phyloP scores from a whole-genome alignment of 1,140 invertebrate species.

The Lineus longissimus region DNA sequence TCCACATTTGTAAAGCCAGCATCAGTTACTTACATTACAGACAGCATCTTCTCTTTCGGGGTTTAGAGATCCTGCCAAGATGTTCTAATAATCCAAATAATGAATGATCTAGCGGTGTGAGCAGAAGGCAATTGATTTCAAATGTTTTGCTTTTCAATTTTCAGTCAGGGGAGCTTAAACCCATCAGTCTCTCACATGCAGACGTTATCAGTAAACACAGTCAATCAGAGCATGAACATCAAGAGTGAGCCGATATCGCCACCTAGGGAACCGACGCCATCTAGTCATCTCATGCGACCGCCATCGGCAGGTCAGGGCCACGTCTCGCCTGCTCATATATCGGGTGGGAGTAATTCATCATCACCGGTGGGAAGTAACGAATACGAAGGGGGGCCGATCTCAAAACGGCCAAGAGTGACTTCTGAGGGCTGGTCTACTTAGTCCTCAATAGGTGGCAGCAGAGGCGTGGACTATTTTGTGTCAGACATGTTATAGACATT shows the following conservation, averaged over 20 bases:
- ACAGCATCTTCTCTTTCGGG: too few relatives aligned
- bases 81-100: too few relatives aligned
- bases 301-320: constrained; percentile 34
- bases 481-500: too few relatives aligned
- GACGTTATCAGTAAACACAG: constrained; percentile 70
- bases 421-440: constrained; percentile 2
- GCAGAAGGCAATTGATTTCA: too few relatives aligned
- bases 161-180: too few relatives aligned
- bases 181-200: constrained; percentile 28
- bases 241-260: constrained; percentile 93
- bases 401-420: background rate
- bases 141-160: too few relatives aligned
- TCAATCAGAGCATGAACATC: constrained; percentile 77
- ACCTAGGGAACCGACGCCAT: constrained; percentile 63
- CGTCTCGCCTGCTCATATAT: constrained; percentile 24
- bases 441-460: background rate
- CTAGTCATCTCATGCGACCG: constrained; percentile 40
- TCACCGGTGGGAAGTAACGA: constrained; percentile 28
- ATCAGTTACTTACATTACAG: too few relatives aligned
- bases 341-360: constrained; percentile 33
- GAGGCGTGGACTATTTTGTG: too few relatives aligned
- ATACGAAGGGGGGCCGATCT: background rate
- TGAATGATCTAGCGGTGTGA: too few relatives aligned
- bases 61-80: too few relatives aligned
- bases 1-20: too few relatives aligned